A percentile compares a stretch with the other conserved stretches of the same genome.
Evolutionary conservation across 2,113 vertebrate species (phyloP).

Genomic region (Lycaon pictus): DNA sequence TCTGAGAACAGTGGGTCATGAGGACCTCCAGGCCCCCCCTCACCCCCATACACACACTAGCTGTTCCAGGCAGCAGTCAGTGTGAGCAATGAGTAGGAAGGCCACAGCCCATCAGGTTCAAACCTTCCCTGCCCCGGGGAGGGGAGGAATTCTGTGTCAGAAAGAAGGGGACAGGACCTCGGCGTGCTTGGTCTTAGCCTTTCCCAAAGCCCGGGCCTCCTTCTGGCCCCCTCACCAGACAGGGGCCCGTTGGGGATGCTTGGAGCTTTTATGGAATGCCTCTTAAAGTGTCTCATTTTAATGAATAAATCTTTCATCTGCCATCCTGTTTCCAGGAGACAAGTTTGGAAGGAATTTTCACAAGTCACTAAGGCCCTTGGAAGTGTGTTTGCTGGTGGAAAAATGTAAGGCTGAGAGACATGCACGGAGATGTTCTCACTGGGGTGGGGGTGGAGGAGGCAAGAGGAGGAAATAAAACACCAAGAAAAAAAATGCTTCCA

Average conservation of each 20-base stretch:
- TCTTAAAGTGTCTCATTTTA: constrained; percentile 70
- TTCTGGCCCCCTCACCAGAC: neutral
- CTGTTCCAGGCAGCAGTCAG: neutral
- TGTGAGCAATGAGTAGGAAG: neutral
- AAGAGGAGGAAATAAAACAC: constrained; percentile 50
- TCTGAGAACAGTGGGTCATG: neutral
- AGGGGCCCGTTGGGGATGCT: constrained; percentile 54
- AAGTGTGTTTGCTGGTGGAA: constrained; percentile 75
- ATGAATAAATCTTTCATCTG: constrained; percentile 77
- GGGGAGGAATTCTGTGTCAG: neutral
- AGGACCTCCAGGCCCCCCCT: neutral
- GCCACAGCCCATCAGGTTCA: neutral
- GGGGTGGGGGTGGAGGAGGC: neutral
- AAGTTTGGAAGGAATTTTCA: constrained; percentile 79
- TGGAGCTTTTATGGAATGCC: neutral
- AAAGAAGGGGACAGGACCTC: neutral
- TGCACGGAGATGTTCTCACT: constrained; percentile 45
- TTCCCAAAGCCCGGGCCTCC: neutral
- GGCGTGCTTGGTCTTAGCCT: neutral
- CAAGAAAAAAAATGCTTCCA: neutral
- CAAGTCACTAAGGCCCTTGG: constrained; percentile 66
- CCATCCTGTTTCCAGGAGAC: constrained; percentile 74
- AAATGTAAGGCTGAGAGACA: constrained; percentile 61
- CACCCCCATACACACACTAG: neutral
- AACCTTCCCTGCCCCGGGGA: accelerated